Evolutionary conservation across 2,113 vertebrate genomes (phyloP).

Genomic region (Cairina moschata): DNA sequence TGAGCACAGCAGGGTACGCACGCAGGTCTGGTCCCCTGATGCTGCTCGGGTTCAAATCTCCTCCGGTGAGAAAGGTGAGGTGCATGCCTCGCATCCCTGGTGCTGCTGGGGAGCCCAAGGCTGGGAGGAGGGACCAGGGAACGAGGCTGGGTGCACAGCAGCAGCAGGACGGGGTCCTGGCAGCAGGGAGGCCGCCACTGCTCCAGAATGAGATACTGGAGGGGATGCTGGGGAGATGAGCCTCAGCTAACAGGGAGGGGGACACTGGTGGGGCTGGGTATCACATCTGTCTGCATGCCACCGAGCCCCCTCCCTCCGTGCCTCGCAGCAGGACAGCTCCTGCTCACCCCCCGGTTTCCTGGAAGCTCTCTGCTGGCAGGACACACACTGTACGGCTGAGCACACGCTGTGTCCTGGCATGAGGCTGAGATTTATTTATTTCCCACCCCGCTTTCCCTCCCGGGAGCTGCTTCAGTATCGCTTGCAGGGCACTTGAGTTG

Average conservation of each 20-base stretch:
- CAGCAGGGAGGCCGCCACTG: not conserved
- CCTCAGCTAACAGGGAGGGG: not conserved
- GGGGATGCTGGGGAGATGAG: not conserved
- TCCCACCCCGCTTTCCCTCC: not conserved
- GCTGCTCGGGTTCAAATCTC: not conserved
- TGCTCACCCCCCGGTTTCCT: not conserved
- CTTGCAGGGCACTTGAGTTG: not conserved
- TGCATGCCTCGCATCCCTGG: not conserved
- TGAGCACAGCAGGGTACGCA: not conserved
- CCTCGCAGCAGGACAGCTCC: not conserved
- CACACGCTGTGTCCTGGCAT: accelerated
- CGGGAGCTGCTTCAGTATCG: not conserved
- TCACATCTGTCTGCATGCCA: not conserved
- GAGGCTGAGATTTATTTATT: not conserved
- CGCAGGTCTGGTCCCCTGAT: accelerated
- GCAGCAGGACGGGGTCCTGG: not conserved
- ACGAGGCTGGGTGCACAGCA: not conserved
- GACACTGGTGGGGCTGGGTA: not conserved
- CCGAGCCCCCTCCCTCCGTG: not conserved
- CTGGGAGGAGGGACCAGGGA: not conserved
- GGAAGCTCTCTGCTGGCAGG: not conserved
- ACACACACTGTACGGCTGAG: accelerated
- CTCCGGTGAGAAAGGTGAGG: not conserved
- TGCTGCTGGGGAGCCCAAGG: not conserved
- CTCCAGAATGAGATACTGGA: not conserved